phyloP scores from a whole-genome alignment of 2,888 invertebrate genomes.

The Caenorhabditis plicata region DNA sequence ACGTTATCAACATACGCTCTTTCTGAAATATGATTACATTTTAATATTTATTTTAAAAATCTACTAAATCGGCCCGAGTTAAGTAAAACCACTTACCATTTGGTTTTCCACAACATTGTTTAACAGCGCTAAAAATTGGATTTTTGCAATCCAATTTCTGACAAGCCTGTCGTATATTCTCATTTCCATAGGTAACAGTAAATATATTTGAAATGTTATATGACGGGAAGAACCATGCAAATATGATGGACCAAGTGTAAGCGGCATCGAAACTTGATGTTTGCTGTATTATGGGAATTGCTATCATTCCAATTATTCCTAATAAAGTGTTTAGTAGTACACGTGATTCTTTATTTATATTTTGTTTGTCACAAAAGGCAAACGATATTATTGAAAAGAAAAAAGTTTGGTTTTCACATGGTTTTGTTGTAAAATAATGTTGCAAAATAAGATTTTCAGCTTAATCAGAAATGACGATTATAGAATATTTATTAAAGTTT shows the following conservation, averaged over 20 bases:
- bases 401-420: too few relatives aligned
- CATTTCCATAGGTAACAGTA: constrained; percentile 50
- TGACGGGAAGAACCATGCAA: constrained; percentile 40
- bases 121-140: constrained; percentile 21
- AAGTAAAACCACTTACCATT: constrained; percentile 4
- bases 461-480: too few relatives aligned
- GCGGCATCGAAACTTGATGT: constrained; percentile 34
- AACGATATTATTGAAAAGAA: too few relatives aligned
- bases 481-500: too few relatives aligned
- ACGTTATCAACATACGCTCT: constrained; percentile 37
- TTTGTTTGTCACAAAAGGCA: too few relatives aligned
- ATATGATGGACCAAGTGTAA: constrained; percentile 28
- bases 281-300: constrained; percentile 55
- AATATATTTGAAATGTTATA: constrained; percentile 36
- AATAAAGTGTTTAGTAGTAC: too few relatives aligned
- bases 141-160: constrained; percentile 38
- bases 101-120: constrained; percentile 34
- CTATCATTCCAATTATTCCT: constrained; percentile 57
- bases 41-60: too few relatives aligned
- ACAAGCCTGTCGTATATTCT: constrained; percentile 50
- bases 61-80: too few relatives aligned
- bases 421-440: too few relatives aligned
- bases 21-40: constrained; percentile 10
- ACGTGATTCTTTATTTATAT: too few relatives aligned
- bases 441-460: too few relatives aligned